These are phyloP conservation scores for Acromyrmex charruanus DNA, from an alignment of 1,140 invertebrate genomes.

Conservation along the genomic window DNA sequence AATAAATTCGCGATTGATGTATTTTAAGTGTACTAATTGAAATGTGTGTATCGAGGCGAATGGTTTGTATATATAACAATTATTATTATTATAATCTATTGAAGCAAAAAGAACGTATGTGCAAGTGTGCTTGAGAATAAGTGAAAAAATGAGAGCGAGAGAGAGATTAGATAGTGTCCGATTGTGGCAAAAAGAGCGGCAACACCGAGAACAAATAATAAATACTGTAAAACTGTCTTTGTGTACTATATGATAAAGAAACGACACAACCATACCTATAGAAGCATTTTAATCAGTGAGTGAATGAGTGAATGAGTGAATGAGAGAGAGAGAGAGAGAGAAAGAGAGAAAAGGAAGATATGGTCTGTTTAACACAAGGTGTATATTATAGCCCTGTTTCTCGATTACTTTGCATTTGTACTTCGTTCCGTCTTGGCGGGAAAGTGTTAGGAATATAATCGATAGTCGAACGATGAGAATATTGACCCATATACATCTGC, in stretches of 20 bases:
- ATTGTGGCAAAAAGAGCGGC: background rate
- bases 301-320: background rate
- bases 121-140: constrained; percentile 22
- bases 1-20: constrained; percentile 64
- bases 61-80: constrained; percentile 79
- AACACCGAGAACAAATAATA: constrained; percentile 55
- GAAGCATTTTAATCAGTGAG: constrained; percentile 35
- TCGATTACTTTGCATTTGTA: constrained; percentile 56
- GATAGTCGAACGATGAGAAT: constrained; percentile 19
- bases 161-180: constrained; percentile 39
- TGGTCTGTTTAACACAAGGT: constrained; percentile 22
- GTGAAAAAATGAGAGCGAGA: constrained; percentile 5
- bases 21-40: constrained; percentile 75
- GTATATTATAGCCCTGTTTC: constrained; percentile 27
- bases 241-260: constrained; percentile 61
- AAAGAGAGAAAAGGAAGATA: background rate
- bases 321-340: background rate
- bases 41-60: constrained; percentile 77
- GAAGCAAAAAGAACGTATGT: constrained; percentile 30
- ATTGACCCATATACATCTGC: constrained; percentile 40
- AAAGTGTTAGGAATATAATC: constrained; percentile 29
- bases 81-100: constrained; percentile 67
- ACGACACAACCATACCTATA: constrained; percentile 36
- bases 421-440: constrained; percentile 26
- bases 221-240: constrained; percentile 65